These are phyloP conservation scores for Biston stratarius DNA, from an alignment of 2,888 invertebrate species.

Conservation along the genomic window DNA sequence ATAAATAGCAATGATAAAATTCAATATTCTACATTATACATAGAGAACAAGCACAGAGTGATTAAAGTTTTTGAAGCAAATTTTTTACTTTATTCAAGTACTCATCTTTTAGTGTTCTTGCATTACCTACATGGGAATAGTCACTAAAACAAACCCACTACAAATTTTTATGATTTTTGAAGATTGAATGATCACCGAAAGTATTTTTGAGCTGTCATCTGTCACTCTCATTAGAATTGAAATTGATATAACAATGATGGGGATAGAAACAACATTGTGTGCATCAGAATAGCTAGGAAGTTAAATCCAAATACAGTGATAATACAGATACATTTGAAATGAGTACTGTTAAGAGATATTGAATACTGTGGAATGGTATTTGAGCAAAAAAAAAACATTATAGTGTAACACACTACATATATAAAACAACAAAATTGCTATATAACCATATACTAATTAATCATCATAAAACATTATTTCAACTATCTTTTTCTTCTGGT, in stretches of 20 bases:
- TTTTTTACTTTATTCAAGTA: background rate
- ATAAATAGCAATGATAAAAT: background rate
- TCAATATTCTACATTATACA: background rate
- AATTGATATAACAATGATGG: too few relatives aligned
- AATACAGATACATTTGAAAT: too few relatives aligned
- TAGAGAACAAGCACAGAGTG: background rate
- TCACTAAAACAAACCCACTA: too few relatives aligned
- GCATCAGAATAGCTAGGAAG: too few relatives aligned
- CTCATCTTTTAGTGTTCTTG: background rate
- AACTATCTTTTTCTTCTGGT: constrained; percentile 50
- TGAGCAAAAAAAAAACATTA: background rate
- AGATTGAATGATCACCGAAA: too few relatives aligned
- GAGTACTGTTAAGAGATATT: background rate
- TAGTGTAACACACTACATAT: constrained; percentile 30
- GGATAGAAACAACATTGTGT: too few relatives aligned
- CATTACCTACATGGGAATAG: background rate
- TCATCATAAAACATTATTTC: constrained; percentile 41
- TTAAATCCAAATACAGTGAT: too few relatives aligned
- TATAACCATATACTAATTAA: constrained; percentile 45
- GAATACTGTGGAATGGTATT: background rate
- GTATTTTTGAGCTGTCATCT: too few relatives aligned
- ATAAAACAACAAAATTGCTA: constrained; percentile 36
- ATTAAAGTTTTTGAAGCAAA: background rate
- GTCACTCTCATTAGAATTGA: too few relatives aligned
- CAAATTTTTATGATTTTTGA: too few relatives aligned